These are phyloP conservation scores for Stomorhina lunata DNA, from an alignment of 2,888 invertebrate genomes.

Conservation along the genomic window DNA sequence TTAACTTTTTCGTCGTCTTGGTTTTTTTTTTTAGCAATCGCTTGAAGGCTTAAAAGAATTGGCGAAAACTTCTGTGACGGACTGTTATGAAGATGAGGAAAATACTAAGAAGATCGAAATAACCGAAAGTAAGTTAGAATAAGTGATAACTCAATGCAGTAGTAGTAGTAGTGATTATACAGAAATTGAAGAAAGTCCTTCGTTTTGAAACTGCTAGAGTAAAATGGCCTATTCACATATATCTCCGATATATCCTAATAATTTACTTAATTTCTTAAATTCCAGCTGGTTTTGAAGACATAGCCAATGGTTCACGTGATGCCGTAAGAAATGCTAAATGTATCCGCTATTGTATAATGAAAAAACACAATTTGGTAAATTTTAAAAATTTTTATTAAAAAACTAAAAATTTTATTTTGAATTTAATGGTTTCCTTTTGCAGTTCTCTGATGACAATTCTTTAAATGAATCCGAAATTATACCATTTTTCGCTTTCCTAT, in stretches of 20 bases:
- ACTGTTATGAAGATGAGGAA: conserved; percentile 65
- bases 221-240: neutral
- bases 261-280: too few relatives aligned
- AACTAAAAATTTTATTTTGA: neutral
- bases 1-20: too few relatives aligned
- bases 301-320: conserved; percentile 58
- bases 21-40: conserved; percentile 38
- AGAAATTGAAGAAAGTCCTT: too few relatives aligned
- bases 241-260: neutral
- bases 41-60: conserved; percentile 51
- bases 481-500: conserved; percentile 50
- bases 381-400: too few relatives aligned
- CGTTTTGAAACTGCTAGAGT: too few relatives aligned
- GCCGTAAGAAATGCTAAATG: conserved; percentile 64
- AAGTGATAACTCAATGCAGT: too few relatives aligned
- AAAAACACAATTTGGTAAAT: conserved; percentile 63
- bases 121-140: conserved; percentile 62
- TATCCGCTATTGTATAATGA: conserved; percentile 67
- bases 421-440: neutral
- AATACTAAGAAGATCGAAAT: conserved; percentile 61
- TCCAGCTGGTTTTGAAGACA: conserved; percentile 62
- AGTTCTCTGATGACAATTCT: conserved; percentile 44
- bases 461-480: conserved; percentile 47
- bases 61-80: conserved; percentile 44
- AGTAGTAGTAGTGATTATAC: too few relatives aligned